These are phyloP conservation scores for Embiotoca jacksoni DNA, from an alignment of 2,113 vertebrate species.

Conservation along the genomic window DNA sequence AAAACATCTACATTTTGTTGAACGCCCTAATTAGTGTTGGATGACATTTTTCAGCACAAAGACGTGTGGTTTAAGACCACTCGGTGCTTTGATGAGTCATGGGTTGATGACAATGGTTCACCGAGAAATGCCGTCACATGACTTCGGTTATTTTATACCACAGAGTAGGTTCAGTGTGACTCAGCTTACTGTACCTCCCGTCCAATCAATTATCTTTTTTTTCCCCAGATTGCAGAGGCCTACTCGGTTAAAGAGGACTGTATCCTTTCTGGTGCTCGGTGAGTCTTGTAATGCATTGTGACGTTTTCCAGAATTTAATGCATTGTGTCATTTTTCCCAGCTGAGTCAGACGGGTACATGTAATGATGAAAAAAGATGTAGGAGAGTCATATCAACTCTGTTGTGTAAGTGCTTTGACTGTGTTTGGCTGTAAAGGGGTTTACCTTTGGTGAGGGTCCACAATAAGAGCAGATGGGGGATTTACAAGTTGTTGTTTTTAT, in stretches of 20 bases:
- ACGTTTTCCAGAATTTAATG: slow-evolving; percentile 16
- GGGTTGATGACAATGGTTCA: neutral
- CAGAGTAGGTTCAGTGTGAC: neutral
- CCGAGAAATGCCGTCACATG: neutral
- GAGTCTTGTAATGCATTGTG: slow-evolving; percentile 20
- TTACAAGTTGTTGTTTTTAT: neutral
- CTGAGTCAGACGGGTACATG: neutral
- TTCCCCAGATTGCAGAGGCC: slow-evolving; percentile 90
- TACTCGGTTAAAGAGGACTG: slow-evolving; percentile 94
- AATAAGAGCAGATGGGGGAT: neutral
- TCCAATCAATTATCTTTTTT: slow-evolving; percentile 7
- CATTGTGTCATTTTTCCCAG: slow-evolving; percentile 27
- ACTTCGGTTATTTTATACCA: neutral
- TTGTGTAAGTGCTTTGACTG: neutral
- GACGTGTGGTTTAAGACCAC: neutral
- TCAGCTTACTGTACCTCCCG: neutral
- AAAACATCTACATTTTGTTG: slow-evolving; percentile 2
- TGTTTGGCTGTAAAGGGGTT: neutral
- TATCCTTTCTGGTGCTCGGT: slow-evolving; percentile 88
- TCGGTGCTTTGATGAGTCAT: neutral
- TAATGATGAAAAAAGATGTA: neutral
- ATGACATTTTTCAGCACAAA: neutral
- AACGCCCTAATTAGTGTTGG: neutral
- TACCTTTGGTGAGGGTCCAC: neutral
- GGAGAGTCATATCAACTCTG: neutral